Evolutionary conservation across 2,888 invertebrate species (phyloP).

Genomic region (Kryphioiulus occultus): DNA sequence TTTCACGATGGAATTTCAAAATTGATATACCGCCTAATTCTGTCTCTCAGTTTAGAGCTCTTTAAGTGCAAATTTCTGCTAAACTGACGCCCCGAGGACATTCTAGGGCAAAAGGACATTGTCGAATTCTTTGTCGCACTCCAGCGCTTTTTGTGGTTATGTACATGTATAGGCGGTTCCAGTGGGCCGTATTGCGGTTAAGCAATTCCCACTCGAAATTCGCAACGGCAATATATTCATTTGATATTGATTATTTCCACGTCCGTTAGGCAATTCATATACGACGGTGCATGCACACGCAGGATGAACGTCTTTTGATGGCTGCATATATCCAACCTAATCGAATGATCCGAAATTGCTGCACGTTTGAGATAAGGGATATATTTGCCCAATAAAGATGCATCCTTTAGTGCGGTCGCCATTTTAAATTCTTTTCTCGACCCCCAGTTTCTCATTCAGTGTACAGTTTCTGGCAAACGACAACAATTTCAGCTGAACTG

Average conservation of each 20-base stretch:
- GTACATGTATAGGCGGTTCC: background rate
- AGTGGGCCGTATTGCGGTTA: background rate
- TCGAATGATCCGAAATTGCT: conserved; percentile 23
- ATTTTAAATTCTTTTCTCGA: background rate
- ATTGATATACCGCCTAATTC: too few species aligned
- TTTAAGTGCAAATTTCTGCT: too few species aligned
- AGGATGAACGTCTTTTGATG: background rate
- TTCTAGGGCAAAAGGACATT: background rate
- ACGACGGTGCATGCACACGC: background rate
- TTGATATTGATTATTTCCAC: conserved; percentile 8
- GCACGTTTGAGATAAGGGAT: conserved; percentile 15
- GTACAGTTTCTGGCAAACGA: background rate
- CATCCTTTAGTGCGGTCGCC: conserved; percentile 15
- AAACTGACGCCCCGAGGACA: too few species aligned
- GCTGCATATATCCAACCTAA: background rate
- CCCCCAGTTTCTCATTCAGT: background rate
- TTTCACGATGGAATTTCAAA: too few species aligned
- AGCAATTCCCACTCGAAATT: background rate
- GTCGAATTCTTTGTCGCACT: background rate
- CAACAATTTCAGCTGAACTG: background rate
- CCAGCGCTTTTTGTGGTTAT: background rate
- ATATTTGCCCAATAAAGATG: background rate
- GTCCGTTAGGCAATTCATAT: background rate
- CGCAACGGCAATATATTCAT: conserved; percentile 11
- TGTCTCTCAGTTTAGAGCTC: too few species aligned